Evolutionary conservation across 2,113 vertebrate genomes (phyloP).

Genomic region (Amazona guildingii): DNA sequence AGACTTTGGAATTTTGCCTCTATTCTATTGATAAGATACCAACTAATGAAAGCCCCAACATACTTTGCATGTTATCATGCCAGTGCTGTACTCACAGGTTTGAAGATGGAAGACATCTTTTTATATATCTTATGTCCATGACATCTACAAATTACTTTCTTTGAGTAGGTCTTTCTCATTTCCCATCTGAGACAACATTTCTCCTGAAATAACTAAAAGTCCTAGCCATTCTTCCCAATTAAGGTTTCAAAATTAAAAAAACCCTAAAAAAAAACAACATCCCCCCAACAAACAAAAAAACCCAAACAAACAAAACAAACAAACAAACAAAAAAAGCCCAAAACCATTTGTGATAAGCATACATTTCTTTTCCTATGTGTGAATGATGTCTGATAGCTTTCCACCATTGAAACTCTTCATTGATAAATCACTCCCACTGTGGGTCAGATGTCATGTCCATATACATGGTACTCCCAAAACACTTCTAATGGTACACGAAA

Average conservation of each 20-base stretch:
- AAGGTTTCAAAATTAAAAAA: background rate
- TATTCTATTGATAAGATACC: background rate
- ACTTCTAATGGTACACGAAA: background rate
- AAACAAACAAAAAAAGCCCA: background rate
- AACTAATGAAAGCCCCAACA: background rate
- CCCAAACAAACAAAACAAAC: background rate
- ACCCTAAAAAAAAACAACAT: background rate
- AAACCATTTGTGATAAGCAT: background rate
- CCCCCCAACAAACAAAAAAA: background rate
- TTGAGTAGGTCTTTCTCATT: background rate
- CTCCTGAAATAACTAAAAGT: background rate
- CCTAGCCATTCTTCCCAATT: background rate
- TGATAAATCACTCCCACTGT: background rate
- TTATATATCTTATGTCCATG: background rate
- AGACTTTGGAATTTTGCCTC: background rate
- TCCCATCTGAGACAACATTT: background rate
- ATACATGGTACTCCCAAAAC: background rate
- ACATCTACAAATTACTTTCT: background rate
- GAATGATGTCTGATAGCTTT: background rate
- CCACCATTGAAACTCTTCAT: background rate
- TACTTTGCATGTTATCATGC: background rate
- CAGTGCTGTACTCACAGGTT: background rate
- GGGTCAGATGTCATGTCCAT: background rate
- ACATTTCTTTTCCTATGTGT: background rate
- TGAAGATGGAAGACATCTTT: background rate